These are phyloP conservation scores for Parotia lawesii DNA, from an alignment of 2,113 vertebrate genomes.

Conservation along the genomic window DNA sequence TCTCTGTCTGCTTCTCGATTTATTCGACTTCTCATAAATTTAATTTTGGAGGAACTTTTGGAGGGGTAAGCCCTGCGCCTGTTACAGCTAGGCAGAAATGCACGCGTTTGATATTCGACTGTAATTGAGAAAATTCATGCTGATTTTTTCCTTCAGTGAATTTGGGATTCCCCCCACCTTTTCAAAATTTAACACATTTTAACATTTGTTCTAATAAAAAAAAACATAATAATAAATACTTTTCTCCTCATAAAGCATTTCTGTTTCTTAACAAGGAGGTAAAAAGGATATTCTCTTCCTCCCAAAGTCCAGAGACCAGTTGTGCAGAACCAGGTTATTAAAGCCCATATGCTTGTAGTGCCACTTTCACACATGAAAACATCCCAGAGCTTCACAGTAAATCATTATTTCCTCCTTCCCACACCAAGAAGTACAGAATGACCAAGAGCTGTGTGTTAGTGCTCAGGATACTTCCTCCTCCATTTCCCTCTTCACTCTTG, in stretches of 20 bases:
- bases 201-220: background rate
- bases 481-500: background rate
- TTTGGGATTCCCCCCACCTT: background rate
- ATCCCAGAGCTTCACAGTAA: background rate
- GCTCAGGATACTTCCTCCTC: background rate
- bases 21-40: background rate
- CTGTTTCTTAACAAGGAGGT: background rate
- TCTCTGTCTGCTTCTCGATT: background rate
- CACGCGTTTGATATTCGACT: background rate
- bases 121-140: background rate
- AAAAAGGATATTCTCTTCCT: background rate
- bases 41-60: background rate
- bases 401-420: background rate
- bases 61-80: fast-evolving
- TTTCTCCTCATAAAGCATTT: background rate
- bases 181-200: background rate
- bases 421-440: background rate
- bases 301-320: fast-evolving
- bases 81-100: fast-evolving
- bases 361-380: background rate
- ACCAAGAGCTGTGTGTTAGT: background rate
- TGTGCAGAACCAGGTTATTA: background rate
- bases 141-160: background rate
- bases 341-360: fast-evolving
- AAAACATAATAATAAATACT: background rate